A percentile compares a stretch with the other conserved stretches of the same genome.
These are phyloP conservation scores for Puntigrus tetrazona DNA, from an alignment of 2,113 vertebrate genomes.

Conservation along the genomic window DNA sequence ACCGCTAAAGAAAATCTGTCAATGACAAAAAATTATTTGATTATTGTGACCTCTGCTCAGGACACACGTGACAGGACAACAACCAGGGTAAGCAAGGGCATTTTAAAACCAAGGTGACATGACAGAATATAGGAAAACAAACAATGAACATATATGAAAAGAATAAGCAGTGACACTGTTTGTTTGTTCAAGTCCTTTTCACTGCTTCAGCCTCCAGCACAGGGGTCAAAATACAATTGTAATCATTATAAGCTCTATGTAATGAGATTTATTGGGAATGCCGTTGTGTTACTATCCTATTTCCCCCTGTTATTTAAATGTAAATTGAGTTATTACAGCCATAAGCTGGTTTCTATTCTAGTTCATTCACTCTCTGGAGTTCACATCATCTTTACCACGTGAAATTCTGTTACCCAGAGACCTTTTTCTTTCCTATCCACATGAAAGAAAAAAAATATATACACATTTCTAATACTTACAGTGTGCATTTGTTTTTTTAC, in stretches of 20 bases:
- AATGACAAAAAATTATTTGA: no score
- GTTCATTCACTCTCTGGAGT: neutral
- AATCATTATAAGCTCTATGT: conserved; percentile 22
- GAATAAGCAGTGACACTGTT: neutral
- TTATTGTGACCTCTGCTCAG: no score
- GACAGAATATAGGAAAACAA: neutral
- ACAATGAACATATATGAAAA: neutral
- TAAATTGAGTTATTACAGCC: conserved; percentile 26
- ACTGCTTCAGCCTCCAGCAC: neutral
- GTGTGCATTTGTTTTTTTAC: neutral
- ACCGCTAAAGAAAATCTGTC: no score
- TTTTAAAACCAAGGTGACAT: neutral
- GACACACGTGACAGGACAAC: no score
- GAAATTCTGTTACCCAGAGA: neutral
- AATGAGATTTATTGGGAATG: conserved; percentile 13
- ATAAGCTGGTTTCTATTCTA: conserved; percentile 9
- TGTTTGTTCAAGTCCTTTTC: neutral
- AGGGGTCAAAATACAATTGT: conserved; percentile 13
- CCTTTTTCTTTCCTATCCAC: neutral
- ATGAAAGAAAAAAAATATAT: neutral
- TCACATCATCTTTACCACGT: neutral
- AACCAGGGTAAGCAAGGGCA: neutral
- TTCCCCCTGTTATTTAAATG: conserved; percentile 31
- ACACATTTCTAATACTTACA: neutral
- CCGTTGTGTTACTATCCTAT: neutral